phyloP scores from a whole-genome alignment of 37 sponge, comb jelly and placozoan species.

The Halichondria panicea region DNA sequence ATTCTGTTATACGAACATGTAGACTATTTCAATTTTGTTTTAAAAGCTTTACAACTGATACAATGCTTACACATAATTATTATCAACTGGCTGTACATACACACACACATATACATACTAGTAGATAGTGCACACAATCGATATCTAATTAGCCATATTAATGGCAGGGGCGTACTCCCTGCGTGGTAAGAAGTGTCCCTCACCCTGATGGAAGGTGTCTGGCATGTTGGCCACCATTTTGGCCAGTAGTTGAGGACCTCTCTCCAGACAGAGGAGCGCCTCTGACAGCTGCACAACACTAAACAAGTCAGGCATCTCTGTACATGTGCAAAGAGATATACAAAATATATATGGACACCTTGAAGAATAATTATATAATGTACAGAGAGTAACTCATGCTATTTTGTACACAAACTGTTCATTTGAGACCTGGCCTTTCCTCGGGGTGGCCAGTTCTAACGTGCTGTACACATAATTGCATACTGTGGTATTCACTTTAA shows the following conservation, averaged over 20 bases:
- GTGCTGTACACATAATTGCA: no score
- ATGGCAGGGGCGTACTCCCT: background rate
- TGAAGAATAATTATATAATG: background rate
- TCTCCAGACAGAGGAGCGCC: constrained; percentile 53
- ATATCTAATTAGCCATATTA: background rate
- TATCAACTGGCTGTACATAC: background rate
- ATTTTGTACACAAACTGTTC: background rate
- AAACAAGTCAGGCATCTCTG: constrained; percentile 61
- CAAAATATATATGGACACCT: background rate
- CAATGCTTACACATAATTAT: background rate
- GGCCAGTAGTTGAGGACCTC: constrained; percentile 55
- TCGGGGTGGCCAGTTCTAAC: no score
- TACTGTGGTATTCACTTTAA: background rate
- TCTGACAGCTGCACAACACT: constrained; percentile 46
- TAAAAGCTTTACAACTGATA: background rate
- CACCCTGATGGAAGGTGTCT: constrained; percentile 66
- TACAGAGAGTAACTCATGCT: background rate
- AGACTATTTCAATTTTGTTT: background rate
- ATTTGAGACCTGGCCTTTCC: background rate
- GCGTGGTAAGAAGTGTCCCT: background rate
- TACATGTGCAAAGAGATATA: background rate
- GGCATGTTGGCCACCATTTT: constrained; percentile 72
- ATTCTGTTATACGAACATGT: background rate
- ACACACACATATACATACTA: background rate
- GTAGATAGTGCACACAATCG: background rate